Conservation (phyloP, 2,113 vertebrate genomes). For the Leptocoma aspasia region DNA sequence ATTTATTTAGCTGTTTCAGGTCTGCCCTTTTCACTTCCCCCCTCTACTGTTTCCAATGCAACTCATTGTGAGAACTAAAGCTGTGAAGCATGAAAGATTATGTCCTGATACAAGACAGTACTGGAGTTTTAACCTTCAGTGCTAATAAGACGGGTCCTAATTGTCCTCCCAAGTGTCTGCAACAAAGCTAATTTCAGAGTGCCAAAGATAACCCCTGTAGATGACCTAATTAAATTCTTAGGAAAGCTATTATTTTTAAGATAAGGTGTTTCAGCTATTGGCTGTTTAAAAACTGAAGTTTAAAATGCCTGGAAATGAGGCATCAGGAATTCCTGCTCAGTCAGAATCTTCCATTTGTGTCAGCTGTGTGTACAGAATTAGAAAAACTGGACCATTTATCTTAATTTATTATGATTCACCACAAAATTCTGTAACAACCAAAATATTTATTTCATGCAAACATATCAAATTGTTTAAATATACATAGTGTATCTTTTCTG, state of each 20-base stretch:
- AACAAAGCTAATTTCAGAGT: constrained; percentile 49
- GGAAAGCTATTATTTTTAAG: constrained; percentile 37
- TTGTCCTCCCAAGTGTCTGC: constrained; percentile 16
- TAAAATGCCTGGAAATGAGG: background rate
- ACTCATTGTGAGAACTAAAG: constrained; percentile 18
- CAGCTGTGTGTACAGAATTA: background rate
- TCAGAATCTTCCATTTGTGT: background rate
- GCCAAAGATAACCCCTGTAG: constrained; percentile 9
- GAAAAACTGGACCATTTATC: background rate
- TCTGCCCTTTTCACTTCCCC: background rate
- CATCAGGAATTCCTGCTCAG: background rate
- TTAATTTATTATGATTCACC: background rate
- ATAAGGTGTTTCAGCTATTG: background rate
- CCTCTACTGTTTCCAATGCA: background rate
- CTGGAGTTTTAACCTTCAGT: constrained; percentile 52
- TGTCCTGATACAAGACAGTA: constrained; percentile 42
- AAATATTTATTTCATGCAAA: background rate
- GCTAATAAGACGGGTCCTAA: constrained; percentile 46
- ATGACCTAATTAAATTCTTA: constrained; percentile 47
- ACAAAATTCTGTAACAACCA: background rate
- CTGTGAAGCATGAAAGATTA: constrained; percentile 54
- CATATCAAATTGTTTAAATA: background rate
- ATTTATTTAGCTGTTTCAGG: background rate
- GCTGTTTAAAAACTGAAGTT: background rate
- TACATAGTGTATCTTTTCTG: background rate